Base-by-base conservation (phyloP, 1,140 invertebrate genomes). In the Venturia canescens region DNA sequence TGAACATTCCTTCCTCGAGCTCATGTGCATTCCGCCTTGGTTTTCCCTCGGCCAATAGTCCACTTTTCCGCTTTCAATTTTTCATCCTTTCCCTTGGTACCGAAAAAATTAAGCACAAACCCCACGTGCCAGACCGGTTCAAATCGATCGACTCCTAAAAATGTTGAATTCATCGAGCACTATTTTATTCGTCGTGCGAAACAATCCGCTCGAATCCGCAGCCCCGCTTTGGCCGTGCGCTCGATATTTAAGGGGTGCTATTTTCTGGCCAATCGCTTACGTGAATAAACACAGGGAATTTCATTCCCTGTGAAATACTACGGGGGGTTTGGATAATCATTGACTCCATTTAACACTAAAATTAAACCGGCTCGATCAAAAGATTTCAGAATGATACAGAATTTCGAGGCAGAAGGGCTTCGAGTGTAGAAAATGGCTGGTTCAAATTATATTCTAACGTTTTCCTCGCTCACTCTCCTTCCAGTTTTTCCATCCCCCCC, bases 1-100 rank as follows among this genome's bases (percentile, higher is more conserved):
- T 77, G 44, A 77, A 77, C 57, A 66, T 60, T 34, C 31, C 53
- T 77, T 60, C 66, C 48, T 44, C 57, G 75, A 44, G 75, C 66
- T 77, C 75, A 77, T 77, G 44, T 29, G 63, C 38, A 44, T 63
- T 27, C 57, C 11, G 31, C n/a, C 53, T 57, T 53, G n/a, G n/a
- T n/a, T 11, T 50, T 18, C 23, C 11, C 11, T 29, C 13, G 38
- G 13, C 38, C 38, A 44, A 5, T 23, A 53, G 26, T 60, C 11
- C 27, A 18, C 15, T 60, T 76, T 53, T 60, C 21, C 60, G 31
- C 26, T 11, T n/a, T 57, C n/a, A 27, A 48, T 53, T 15, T 53
- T 29, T 11, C 34, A n/a, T 21, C 34, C 31, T 63, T 26, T 23
- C 34, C 4, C 34, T 23, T n/a, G 1, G 21, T 11, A 15, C 18